Base-by-base conservation (phyloP, 2,113 vertebrate genomes). In the Lophotis ruficrista region DNA sequence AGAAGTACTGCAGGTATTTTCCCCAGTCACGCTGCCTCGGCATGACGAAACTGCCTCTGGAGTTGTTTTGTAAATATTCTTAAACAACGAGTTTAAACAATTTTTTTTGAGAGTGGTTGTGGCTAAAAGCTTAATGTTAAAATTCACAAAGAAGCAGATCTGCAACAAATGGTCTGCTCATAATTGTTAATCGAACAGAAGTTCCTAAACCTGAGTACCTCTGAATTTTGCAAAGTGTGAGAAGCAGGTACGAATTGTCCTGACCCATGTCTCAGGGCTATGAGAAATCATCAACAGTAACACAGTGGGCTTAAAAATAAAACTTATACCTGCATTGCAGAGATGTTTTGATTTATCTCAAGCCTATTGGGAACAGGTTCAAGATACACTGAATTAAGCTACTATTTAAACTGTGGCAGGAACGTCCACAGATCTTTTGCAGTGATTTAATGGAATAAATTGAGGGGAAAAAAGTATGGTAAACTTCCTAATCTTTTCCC, bases 311-410 rank as follows among this genome's bases (percentile, higher is more conserved):
- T 93, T 87, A 45, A 93, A 93, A 90, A 69, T 38, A 92, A 72
- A 73, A 43, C 27, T 66, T 87, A 72, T 65, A 65, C 50, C 57
- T 82, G 83, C 10, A 24, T 61, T 81, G 33, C 61, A 38, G 41
- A 78, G 50, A 25, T 65, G 31, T 50, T 94, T 93, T 83, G 41
- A 53, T 94, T 85, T 89, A 30, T 78, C 68, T 94, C 68, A 71
- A 73, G 27, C 21, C 51, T 73, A 4, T 19, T 62, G 8, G 54
- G 57, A 94, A 73, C 24, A 87, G 37, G n/a, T 66, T 94, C 58
- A 91, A 92, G 62, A 82, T 10, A 93, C 94, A 89, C 14, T 80
- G 64, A 87, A 94, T 84, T 82, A 69, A 91, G 54, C 38, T 79
- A 24, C 65, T 69, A 22, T 86, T 93, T 91, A 71, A 89, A 87